A percentile compares a stretch with the other conserved stretches of the same genome.
Evolutionary conservation across 2,797 vertebrate species (phyloP).

Genomic region (Tapera naevia): DNA sequence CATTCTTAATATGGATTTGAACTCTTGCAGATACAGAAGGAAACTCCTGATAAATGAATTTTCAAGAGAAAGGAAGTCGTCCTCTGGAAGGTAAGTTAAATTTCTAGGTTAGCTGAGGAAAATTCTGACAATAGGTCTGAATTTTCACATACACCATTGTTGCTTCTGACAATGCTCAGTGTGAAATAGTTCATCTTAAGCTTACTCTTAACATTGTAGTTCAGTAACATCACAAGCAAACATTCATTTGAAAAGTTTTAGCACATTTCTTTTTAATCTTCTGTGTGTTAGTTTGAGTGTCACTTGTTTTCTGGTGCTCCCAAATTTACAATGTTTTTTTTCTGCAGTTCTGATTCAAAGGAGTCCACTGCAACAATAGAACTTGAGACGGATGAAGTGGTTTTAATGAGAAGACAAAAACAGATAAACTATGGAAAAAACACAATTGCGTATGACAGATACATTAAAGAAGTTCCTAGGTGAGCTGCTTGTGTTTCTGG

Average conservation of each 20-base stretch:
- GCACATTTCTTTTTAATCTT: neutral
- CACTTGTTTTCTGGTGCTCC: neutral
- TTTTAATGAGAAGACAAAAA: slow-evolving; percentile 92
- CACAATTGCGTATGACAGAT: slow-evolving; percentile 93
- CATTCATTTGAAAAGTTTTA: neutral
- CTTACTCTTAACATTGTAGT: neutral
- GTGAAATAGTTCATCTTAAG: neutral
- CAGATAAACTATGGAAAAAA: slow-evolving; percentile 99
- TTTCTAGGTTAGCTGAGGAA: neutral
- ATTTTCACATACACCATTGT: neutral
- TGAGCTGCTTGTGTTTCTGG: slow-evolving; percentile 59
- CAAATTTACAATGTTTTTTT: neutral
- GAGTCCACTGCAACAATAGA: slow-evolving; percentile 80
- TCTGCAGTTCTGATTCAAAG: slow-evolving; percentile 88
- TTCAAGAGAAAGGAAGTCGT: slow-evolving; percentile 85
- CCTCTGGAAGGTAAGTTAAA: slow-evolving; percentile 87
- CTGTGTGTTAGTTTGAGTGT: neutral
- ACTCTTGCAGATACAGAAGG: slow-evolving; percentile 87
- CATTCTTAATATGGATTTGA: neutral
- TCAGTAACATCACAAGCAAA: neutral
- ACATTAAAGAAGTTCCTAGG: slow-evolving; percentile 92
- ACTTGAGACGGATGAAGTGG: slow-evolving; percentile 89
- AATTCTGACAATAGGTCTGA: neutral
- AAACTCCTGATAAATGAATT: slow-evolving; percentile 89
- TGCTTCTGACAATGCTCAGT: neutral